A percentile compares a stretch with the other conserved stretches of the same genome.
phyloP scores from a whole-genome alignment of 53 echinoderm and acorn worm genomes.

The Zoroaster sp. region DNA sequence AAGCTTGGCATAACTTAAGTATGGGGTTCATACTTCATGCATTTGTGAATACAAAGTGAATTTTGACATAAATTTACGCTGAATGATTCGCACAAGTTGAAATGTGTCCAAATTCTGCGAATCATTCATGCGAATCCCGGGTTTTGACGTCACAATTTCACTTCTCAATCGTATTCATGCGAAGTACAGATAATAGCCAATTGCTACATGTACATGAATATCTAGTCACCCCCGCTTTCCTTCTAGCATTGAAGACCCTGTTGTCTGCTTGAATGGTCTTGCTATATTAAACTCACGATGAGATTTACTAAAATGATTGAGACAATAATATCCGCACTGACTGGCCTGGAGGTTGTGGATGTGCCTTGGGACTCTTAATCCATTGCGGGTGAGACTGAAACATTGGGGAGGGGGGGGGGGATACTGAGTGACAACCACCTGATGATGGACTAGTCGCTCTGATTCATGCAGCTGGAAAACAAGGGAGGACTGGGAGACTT shows the following conservation, averaged over 20 bases:
- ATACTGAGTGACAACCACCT: conserved; percentile 25
- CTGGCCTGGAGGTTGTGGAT: conserved; percentile 7
- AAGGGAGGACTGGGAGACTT: neutral
- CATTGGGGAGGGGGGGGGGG: neutral
- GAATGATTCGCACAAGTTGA: neutral
- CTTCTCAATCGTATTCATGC: neutral
- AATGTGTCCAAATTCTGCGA: neutral
- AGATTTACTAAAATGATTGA: neutral
- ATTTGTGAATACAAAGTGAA: no score
- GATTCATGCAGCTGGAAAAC: neutral
- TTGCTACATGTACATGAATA: neutral
- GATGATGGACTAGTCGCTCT: conserved; percentile 6
- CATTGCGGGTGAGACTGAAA: neutral
- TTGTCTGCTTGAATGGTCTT: neutral
- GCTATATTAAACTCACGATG: neutral
- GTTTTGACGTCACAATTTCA: neutral
- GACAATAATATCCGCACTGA: conserved; percentile 31
- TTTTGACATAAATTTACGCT: no score
- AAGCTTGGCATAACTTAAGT: no score
- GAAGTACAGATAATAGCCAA: neutral
- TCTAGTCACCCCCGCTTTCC: neutral
- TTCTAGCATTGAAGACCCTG: no score
- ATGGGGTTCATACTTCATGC: no score
- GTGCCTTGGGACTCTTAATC: neutral
- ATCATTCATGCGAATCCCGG: neutral